Base-by-base conservation (phyloP, 2,113 vertebrate genomes). In the Acrocephalus arundinaceus region DNA sequence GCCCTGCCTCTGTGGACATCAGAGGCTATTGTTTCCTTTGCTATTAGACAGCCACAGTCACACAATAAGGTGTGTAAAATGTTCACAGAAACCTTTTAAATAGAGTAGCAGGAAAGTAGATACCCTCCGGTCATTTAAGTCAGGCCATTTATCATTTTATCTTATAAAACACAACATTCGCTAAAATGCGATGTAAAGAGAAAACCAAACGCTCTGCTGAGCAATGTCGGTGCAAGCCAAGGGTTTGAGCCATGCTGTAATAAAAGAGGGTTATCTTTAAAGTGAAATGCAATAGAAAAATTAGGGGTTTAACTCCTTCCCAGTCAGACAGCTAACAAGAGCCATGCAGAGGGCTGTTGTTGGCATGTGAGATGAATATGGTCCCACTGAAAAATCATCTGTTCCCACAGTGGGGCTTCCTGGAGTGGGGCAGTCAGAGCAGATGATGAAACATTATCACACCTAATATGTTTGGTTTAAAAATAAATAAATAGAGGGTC, bases 81-180 rank as follows among this genome's bases (percentile, higher is more conserved):
- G 95, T 97, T 96, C 94, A 85, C 85, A 95, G 94, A 84, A 96
- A 85, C 89, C 91, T 96, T 97, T 97, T 95, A 96, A 97, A 94
- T 41, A 27, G 85, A 95, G 75, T 84, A 92, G 51, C 65, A 86
- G 88, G 75, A 89, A 94, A 90, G 77, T 77, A 89, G 91, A 94
- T 90, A 78, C 86, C 93, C 85, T 87, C 85, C 35, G 85, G 94
- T 95, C 91, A 96, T 96, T 92, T 90, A 89, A 95, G 95, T 96
- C 95, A 89, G 88, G 76, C 80, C 96, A 87, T 97, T 96, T 97
- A 94, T 97, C 96, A 94, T 95, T 96, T 97, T 95, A 93, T 92
- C 93, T 90, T 93, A 78, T 91, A 90, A 95, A 96, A 92, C 90
- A 89, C 90, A 94, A 75, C 94, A 55, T 82, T 89, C 11, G 0